Conservation (phyloP, 2,113 vertebrate species). For the Chionomys nivalis region DNA sequence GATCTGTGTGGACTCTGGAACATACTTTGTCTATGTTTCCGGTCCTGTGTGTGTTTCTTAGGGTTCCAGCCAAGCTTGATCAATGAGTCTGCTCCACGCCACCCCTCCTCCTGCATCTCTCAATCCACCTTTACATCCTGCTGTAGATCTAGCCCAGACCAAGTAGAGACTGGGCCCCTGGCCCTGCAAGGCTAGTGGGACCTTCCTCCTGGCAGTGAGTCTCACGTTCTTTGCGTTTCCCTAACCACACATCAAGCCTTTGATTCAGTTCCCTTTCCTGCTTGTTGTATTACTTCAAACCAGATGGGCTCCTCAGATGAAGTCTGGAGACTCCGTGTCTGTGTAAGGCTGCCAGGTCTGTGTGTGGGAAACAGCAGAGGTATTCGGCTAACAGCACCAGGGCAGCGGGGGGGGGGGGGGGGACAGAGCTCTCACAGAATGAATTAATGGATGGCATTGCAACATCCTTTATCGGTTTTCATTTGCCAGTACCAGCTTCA, state of each 20-base stretch:
- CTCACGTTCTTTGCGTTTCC: conserved; percentile 84
- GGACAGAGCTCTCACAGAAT: neutral
- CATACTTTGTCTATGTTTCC: neutral
- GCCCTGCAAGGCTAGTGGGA: conserved; percentile 34
- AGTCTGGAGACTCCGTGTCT: conserved; percentile 82
- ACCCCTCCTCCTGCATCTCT: neutral
- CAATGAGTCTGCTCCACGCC: neutral
- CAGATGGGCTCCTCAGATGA: conserved; percentile 87
- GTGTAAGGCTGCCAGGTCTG: conserved; percentile 82
- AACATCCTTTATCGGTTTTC: conserved; percentile 55
- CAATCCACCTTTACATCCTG: neutral
- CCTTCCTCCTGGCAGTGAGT: conserved; percentile 82
- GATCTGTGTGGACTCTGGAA: neutral
- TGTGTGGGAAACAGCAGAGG: conserved; percentile 70
- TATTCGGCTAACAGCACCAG: conserved; percentile 61
- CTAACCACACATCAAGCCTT: conserved; percentile 83
- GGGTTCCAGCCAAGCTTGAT: neutral
- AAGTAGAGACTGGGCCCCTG: neutral
- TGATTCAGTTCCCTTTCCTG: conserved; percentile 88
- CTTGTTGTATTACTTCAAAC: conserved; percentile 87
- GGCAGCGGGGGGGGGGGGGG: neutral
- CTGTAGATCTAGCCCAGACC: neutral
- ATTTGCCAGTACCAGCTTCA: neutral
- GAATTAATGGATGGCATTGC: conserved; percentile 48
- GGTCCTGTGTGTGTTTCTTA: neutral